Evolutionary conservation across 1,140 invertebrate species (phyloP), one percentile per base, ranked within the genome.

Genomic region (Drosophila ficusphila): DNA sequence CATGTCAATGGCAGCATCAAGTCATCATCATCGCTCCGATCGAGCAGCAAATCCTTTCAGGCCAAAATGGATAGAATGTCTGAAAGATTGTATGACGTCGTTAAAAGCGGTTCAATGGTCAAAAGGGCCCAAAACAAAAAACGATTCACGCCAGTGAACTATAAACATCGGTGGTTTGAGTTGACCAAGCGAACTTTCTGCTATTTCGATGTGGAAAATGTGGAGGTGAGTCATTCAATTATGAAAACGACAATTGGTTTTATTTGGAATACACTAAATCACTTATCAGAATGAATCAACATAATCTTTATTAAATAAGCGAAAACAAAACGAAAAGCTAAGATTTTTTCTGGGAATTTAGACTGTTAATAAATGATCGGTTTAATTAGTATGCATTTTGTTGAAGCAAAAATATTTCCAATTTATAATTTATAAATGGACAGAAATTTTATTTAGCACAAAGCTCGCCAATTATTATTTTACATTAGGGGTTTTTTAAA

Each of bases 51-150:
- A 75, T 89, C 89, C 47, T 85, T 83, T 68, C 85, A 83, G 58
- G 82, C 72, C 44, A 89, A 88, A 89, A 76, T 88, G 79, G 88
- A 91, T 38, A 90, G 77, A 73, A 77, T 91, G 68, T 79, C 90
- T 2, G 89, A 91, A 56, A 72, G 62, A 19, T 53, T 91, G 11
- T 91, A 76, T 38, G 90, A 91, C 33, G 78, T 91, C 42, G 79
- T 58, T 65, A 92, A 95, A 93, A 74, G 95, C 83, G 95, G 95
- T 19, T 96, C 95, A 77, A 96, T 97, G 96, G 93, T 96, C 36
- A 97, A 97, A 92, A 93, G 96, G 48, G 97, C 96, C 2, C 96
- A 97, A 90, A 97, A 97, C 91, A 97, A 97, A 91, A 97, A 96
- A 90, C 93, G 95, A 39, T 97, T 97, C 88, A 96, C 95, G 14